Base-by-base conservation (phyloP, 2,797 vertebrate genomes). In the Scleropages formosus region DNA sequence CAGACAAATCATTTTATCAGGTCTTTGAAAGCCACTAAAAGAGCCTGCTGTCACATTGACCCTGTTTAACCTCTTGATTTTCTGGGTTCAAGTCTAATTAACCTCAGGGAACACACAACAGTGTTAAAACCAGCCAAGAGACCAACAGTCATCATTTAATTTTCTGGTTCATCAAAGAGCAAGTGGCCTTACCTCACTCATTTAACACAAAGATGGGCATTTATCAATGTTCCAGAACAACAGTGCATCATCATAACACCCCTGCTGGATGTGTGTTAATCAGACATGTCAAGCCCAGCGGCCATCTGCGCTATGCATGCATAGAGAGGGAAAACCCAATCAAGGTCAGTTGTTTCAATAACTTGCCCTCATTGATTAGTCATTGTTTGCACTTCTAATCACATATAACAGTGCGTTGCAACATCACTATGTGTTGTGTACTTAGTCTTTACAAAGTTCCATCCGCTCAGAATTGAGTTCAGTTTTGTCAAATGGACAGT, bases 71-170 rank as follows among this genome's bases (percentile, higher is more conserved):
- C 96, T 95, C 94, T 94, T 96, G 94, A 96, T 95, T 96, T 95
- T 93, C 93, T 85, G 88, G 93, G 95, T 96, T 98, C 95, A 96
- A 96, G 95, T 97, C 94, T 92, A 98, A 98, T 98, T 98, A 97
- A 97, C 96, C 96, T 95, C 91, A 93, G 82, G 79, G 88, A 92
- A 88, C 90, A 90, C 89, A 90, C 89, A 87, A 92, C 94, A 95
- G 93, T 93, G 94, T 91, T 93, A 88, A 89, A 91, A 90, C 88
- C 93, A 91, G 92, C 90, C 90, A 90, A 93, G 94, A 92, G 44
- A 90, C 92, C 89, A 92, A 92, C 93, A 92, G 93, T 90, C 94
- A 95, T 96, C 91, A 95, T 96, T 97, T 95, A 86, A 95, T 96
- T 94, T 95, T 95, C 93, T 93, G 93, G 90, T 95, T 95, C 95